These are phyloP conservation scores for Microctonus brassicae DNA, from an alignment of 2,888 invertebrate species.

Conservation along the genomic window DNA sequence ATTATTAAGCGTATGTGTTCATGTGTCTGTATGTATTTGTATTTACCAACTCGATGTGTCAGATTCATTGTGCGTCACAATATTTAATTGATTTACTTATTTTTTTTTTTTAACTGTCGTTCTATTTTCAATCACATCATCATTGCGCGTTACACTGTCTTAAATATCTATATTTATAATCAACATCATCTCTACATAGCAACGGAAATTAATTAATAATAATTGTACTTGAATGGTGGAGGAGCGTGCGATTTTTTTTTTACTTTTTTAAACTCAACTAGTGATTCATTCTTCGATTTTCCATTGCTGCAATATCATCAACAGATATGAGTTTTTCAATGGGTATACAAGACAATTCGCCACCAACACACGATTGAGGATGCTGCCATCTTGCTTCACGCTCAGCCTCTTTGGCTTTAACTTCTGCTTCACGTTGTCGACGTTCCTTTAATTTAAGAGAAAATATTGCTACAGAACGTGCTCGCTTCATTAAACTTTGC, in stretches of 20 bases:
- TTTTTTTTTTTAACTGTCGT: conserved; percentile 6
- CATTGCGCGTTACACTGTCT: neutral
- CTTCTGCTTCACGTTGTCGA: conserved; percentile 83
- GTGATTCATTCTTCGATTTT: conserved; percentile 63
- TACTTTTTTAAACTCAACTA: conserved; percentile 25
- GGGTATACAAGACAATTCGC: conserved; percentile 86
- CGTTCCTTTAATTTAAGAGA: conserved; percentile 84
- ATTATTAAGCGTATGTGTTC: neutral
- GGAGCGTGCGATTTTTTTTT: neutral
- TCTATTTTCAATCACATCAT: conserved; percentile 19
- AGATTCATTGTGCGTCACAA: conserved; percentile 32
- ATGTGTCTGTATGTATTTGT: neutral
- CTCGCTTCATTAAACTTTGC: conserved; percentile 85
- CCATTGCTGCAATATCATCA: conserved; percentile 70
- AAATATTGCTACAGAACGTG: conserved; percentile 88
- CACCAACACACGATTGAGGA: conserved; percentile 81
- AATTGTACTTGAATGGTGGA: conserved; percentile 17
- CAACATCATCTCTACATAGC: conserved; percentile 15
- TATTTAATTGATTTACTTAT: neutral
- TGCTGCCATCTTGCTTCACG: conserved; percentile 73
- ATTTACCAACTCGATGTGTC: conserved; percentile 33
- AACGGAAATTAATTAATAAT: conserved; percentile 20
- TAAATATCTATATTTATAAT: neutral
- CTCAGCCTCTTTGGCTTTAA: conserved; percentile 76
- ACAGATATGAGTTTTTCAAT: conserved; percentile 80